A percentile compares a stretch with the other conserved stretches of the same genome.
These are phyloP conservation scores for Neoitamus cyanurus DNA, from an alignment of 2,888 invertebrate genomes.

Conservation along the genomic window DNA sequence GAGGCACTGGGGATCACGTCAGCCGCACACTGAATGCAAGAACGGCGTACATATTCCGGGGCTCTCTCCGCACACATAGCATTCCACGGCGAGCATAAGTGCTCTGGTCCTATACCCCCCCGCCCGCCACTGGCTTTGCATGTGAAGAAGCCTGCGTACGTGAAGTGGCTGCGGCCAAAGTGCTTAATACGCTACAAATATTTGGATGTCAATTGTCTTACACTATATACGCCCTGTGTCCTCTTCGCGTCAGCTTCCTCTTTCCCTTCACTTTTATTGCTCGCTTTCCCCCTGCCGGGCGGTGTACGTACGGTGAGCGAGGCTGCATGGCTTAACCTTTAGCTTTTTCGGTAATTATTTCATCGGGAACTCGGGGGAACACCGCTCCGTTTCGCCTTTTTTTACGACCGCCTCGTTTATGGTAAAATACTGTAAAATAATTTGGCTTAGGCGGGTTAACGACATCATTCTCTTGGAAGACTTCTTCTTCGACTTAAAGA, in stretches of 20 bases:
- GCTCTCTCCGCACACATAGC: background rate
- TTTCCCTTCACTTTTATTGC: background rate
- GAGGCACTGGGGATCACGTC: background rate
- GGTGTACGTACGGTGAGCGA: background rate
- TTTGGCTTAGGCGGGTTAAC: conserved; percentile 36
- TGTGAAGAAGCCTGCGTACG: background rate
- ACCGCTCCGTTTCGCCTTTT: background rate
- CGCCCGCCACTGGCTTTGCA: background rate
- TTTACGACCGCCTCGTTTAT: conserved; percentile 8
- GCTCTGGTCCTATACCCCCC: background rate
- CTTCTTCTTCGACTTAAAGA: background rate
- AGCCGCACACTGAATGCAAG: background rate
- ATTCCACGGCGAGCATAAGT: background rate
- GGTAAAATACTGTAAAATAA: conserved; percentile 37
- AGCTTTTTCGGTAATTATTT: conserved; percentile 28
- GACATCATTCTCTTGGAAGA: background rate
- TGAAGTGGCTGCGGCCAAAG: conserved; percentile 25
- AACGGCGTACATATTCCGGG: background rate
- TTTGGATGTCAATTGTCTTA: conserved; percentile 42
- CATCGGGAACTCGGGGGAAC: background rate
- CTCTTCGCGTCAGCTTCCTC: background rate
- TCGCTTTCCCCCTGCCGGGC: background rate
- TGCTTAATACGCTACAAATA: conserved; percentile 40
- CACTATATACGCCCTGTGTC: background rate
- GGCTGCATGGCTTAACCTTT: background rate